Percentiles rank a stretch among this genome's conserved stretches.
Evolutionary conservation across 2,113 vertebrate genomes (phyloP).

Genomic region (Tonatia bakeri): DNA sequence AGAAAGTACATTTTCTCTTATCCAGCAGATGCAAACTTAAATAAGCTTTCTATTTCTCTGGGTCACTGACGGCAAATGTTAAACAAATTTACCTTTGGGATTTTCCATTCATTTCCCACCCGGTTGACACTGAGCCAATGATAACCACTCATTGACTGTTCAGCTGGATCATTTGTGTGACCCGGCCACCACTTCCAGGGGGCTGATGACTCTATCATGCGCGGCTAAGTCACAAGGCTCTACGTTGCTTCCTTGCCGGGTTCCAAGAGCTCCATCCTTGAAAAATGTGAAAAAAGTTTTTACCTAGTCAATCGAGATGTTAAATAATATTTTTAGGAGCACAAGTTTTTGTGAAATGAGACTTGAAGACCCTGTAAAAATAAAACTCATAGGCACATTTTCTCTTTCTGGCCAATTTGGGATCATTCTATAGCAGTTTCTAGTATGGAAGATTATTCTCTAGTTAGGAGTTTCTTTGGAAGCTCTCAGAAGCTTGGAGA

Average conservation of each 20-base stretch:
- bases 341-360: not conserved
- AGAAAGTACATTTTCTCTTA: constrained; percentile 51
- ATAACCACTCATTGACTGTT: constrained; percentile 32
- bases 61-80: constrained; percentile 66
- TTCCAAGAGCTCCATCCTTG: not conserved
- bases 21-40: constrained; percentile 64
- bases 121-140: constrained; percentile 48
- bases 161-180: not conserved
- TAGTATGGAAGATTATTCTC: not conserved
- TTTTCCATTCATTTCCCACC: constrained; percentile 68
- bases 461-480: not conserved
- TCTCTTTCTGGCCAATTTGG: not conserved
- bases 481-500: not conserved
- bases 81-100: constrained; percentile 73
- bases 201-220: constrained; percentile 44
- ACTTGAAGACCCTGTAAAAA: not conserved
- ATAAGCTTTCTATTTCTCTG: constrained; percentile 62
- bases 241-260: not conserved
- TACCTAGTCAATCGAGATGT: not conserved
- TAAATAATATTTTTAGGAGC: not conserved
- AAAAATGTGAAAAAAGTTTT: not conserved
- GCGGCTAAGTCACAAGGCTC: not conserved
- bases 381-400: not conserved
- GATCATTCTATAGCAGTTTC: not conserved
- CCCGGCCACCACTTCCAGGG: constrained; percentile 6